Conservation (phyloP, 2,113 vertebrate genomes). For the Ailurus styani region DNA sequence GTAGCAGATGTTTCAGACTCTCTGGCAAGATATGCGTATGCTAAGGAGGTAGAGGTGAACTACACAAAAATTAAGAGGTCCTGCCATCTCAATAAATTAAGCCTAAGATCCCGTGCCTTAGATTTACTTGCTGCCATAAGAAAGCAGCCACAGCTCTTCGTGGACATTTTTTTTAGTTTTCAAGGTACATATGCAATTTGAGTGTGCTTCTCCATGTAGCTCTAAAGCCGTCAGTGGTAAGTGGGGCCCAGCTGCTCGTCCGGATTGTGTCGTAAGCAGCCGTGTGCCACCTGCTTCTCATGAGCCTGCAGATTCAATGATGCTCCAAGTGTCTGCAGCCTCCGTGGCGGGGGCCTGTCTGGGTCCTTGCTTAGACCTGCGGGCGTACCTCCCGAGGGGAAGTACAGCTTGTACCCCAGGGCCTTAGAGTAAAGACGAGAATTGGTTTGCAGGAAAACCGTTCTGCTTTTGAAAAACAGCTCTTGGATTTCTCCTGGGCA, state of each 20-base stretch:
- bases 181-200: background rate
- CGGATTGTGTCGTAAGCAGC: background rate
- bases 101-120: background rate
- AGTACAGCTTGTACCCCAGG: background rate
- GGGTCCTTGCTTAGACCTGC: background rate
- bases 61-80: background rate
- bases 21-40: background rate
- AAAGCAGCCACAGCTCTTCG: background rate
- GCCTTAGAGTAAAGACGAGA: background rate
- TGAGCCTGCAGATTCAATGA: background rate
- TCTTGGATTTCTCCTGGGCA: background rate
- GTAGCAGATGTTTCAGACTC: background rate
- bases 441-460: background rate
- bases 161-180: background rate
- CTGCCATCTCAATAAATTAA: background rate
- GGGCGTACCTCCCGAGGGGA: background rate
- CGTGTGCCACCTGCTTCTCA: background rate
- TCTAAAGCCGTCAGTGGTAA: background rate
- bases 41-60: background rate
- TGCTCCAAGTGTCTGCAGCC: background rate
- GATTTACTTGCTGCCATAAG: background rate
- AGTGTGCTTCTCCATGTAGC: background rate
- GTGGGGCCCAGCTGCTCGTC: background rate
- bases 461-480: background rate
- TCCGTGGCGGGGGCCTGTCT: background rate